These are phyloP conservation scores for Scaeva pyrastri DNA, from an alignment of 2,888 invertebrate genomes.

Conservation along the genomic window DNA sequence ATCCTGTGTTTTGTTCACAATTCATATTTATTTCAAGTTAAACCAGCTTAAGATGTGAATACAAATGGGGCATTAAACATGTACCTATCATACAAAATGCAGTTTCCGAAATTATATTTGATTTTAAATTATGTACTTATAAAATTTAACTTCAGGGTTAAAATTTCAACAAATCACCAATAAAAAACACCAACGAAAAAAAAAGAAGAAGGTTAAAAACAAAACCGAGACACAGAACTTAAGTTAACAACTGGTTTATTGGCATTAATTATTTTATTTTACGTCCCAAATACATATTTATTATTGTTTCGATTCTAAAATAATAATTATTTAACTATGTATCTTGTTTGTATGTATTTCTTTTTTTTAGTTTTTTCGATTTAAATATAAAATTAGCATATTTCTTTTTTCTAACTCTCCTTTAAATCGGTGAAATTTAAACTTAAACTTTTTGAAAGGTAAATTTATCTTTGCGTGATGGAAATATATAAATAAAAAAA, in stretches of 20 bases:
- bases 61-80: background rate
- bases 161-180: background rate
- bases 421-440: constrained; percentile 11
- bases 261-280: constrained; percentile 41
- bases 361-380: background rate
- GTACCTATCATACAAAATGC: background rate
- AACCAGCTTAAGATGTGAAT: background rate
- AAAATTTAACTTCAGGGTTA: background rate
- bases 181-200: background rate
- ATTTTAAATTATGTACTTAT: background rate
- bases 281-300: background rate
- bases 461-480: constrained; percentile 23
- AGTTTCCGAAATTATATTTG: background rate
- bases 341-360: background rate
- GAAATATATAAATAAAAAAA: constrained; percentile 6
- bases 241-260: constrained; percentile 51
- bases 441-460: background rate
- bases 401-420: background rate
- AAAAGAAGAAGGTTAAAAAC: constrained; percentile 18
- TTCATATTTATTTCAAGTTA: background rate
- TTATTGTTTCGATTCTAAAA: background rate
- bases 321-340: background rate
- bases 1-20: background rate
- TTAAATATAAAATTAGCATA: background rate
- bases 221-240: background rate